Base-by-base conservation (phyloP, 2,113 vertebrate species). In the Parotia lawesii region DNA sequence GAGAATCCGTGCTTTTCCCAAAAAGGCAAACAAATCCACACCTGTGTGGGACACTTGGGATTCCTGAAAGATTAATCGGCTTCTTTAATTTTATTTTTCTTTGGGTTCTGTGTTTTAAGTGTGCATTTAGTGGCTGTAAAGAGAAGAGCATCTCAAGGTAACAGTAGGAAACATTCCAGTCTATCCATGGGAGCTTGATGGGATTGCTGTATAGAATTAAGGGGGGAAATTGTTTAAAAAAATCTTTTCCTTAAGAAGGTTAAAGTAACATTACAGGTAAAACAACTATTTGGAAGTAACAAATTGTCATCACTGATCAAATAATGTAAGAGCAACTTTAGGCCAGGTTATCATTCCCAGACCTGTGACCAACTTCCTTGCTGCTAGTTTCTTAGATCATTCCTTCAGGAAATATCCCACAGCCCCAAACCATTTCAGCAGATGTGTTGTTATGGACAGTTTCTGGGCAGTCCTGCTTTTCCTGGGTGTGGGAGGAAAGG, bases 381-480 rank as follows among this genome's bases (percentile, higher is more conserved):
- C 12, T 16, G 3, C 10, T 12, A 18, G 3, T n/a, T 79, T 71
- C 29, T 48, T 71, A n/a, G 15, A 4, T 72, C 0, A 4, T 60
- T 61, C 19, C 10, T 9, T 81, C 37, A 57, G n/a, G 51, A 65
- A 35, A 12, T 31, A 38, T 0, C 35, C 21, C 7, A 10, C 37
- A 24, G 38, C 58, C 17, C 10, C 50, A 50, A 67, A 47, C 17
- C 24, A 5, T n/a, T 57, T 50, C 42, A 69, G 12, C 17, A 15
- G 21, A 1, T 17, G 5, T 24, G 6, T n/a, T 62, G 12, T 31
- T 57, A 4, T 0, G 15, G 69, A 15, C 3, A 10, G 15, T 23
- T 82, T 47, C 31, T 70, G 79, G 69, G 27, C 40, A 84, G n/a
- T 56, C 10, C n/a, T 44, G 23, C 38, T 37, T 82, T 33, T 56